Percentiles rank a stretch among this genome's conserved stretches.
phyloP scores from a whole-genome alignment of 2,888 invertebrate genomes.

The Melieria crassipennis region DNA sequence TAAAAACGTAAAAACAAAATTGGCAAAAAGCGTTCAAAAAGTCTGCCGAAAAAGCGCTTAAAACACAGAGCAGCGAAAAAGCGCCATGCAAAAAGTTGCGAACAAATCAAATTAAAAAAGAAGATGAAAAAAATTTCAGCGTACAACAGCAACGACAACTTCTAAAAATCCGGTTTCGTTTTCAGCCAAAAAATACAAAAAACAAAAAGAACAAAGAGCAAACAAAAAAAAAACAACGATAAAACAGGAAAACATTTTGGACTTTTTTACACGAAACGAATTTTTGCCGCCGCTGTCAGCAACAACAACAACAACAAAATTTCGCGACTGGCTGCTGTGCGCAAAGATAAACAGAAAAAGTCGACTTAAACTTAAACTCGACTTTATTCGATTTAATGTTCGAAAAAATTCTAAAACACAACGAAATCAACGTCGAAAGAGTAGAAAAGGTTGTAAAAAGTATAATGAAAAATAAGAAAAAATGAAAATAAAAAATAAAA shows the following conservation, averaged over 20 bases:
- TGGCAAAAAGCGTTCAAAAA: not conserved
- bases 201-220: not conserved
- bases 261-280: not conserved
- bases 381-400: too few relatives aligned
- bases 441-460: too few relatives aligned
- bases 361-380: too few relatives aligned
- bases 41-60: not conserved
- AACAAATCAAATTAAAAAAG: not conserved
- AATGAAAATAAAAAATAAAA: too few relatives aligned
- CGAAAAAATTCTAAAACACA: too few relatives aligned
- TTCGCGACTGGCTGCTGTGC: not conserved
- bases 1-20: not conserved
- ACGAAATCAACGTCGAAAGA: too few relatives aligned
- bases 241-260: not conserved
- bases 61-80: not conserved
- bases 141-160: conserved; percentile 37
- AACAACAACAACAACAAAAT: not conserved
- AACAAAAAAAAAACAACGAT: not conserved
- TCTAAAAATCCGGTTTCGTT: conserved; percentile 62
- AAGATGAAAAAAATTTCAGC: not conserved
- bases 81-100: not conserved
- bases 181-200: conserved; percentile 47
- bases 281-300: too few relatives aligned
- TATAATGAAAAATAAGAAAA: too few relatives aligned
- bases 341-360: too few relatives aligned